phyloP scores from a whole-genome alignment of 1,140 invertebrate species.

The Melitaea cinxia region DNA sequence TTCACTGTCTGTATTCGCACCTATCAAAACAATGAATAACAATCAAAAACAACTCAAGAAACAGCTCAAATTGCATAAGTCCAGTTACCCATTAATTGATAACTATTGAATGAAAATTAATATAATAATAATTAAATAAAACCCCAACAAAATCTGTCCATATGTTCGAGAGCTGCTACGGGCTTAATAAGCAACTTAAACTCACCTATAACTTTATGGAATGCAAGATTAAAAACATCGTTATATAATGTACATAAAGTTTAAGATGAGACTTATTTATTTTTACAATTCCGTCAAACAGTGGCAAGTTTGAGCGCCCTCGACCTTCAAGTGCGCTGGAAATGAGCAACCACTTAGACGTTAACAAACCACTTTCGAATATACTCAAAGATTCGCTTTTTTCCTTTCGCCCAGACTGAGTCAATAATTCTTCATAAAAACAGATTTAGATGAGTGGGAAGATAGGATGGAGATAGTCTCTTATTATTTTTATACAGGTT shows the following conservation, averaged over 20 bases:
- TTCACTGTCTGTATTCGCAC: too few relatives aligned
- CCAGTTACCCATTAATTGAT: too few relatives aligned
- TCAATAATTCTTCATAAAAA: constrained; percentile 2
- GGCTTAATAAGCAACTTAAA: neutral
- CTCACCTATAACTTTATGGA: neutral
- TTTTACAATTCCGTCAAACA: constrained; percentile 46
- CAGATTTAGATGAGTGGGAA: neutral
- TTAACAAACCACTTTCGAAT: constrained; percentile 63
- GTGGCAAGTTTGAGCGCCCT: constrained; percentile 47
- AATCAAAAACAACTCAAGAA: too few relatives aligned
- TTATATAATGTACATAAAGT: neutral
- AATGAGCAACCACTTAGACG: constrained; percentile 76
- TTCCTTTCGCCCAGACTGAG: constrained; percentile 28
- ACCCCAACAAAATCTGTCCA: too few relatives aligned
- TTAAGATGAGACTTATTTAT: constrained; percentile 22
- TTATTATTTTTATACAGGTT: too few relatives aligned
- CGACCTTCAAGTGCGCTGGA: constrained; percentile 56
- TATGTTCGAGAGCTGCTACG: too few relatives aligned
- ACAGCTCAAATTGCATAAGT: too few relatives aligned
- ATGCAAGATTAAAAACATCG: neutral
- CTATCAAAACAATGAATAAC: too few relatives aligned
- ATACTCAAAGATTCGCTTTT: constrained; percentile 50
- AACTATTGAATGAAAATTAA: too few relatives aligned
- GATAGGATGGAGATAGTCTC: too few relatives aligned
- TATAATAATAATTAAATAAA: too few relatives aligned